Evolutionary conservation across 2,888 invertebrate genomes (phyloP), one percentile per base, ranked within the genome.

Genomic region (Tetranychus piercei): DNA sequence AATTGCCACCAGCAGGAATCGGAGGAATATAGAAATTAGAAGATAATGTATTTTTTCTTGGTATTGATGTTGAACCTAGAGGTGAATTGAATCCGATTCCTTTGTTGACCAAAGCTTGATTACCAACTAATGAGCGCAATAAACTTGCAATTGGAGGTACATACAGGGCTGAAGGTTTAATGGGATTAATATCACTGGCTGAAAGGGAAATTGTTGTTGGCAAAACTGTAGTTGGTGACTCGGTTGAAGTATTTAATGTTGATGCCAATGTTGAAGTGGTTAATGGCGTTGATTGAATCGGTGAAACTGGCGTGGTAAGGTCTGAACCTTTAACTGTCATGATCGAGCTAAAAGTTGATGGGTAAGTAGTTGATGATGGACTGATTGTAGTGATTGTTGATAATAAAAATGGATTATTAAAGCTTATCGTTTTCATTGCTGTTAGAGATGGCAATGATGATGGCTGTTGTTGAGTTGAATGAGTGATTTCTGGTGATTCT

Each of bases 11-110:
- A 20, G 66, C 66, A 69, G 69, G 69, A 5, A 69, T 69, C 20
- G 69, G 69, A 23, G 69, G 69, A 20, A 69, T 22, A 20, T 69
- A 69, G 6, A 69, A 22, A 69, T 20, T 23, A 23, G 69, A 69
- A 20, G 34, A 23, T 69, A 11, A 11, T 69, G 22, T 20, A 69
- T 69, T 22, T 69, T 20, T 23, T 20, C 11, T 15, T 55, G 55
- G 15, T 7, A 7, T 9, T 55, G 55, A 0, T 55, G 7, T 2
- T 55, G 7, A 15, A 55, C 55, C 55, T 2, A 55, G 15, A 15
- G 9, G 55, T 55, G 55, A 55, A 15, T 55, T 9, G 9, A 55
- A 55, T 55, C 15, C 15, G 15, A 15, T 34, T 34, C 34, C 34
- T 34, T 34, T 9, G 55, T 6, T 55, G 6, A 55, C 7, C 15